These are phyloP conservation scores for Lepus americanus DNA, from an alignment of 2,113 vertebrate species.

Conservation along the genomic window DNA sequence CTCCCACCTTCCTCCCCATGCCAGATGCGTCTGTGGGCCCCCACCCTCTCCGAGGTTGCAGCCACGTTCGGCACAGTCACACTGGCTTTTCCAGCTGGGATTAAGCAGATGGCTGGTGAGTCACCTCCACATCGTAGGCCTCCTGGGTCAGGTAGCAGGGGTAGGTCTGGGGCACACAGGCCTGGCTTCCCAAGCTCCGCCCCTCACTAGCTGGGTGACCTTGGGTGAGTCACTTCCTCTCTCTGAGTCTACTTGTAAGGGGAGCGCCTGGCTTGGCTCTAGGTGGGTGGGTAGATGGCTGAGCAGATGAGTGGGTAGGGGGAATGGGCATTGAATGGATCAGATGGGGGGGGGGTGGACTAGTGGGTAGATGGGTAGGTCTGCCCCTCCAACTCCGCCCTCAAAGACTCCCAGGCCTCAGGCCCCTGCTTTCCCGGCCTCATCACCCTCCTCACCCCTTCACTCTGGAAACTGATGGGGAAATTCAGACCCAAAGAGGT, in stretches of 20 bases:
- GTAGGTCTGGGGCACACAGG: not conserved
- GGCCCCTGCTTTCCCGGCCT: not conserved
- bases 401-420: not conserved
- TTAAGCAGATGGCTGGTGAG: conserved; percentile 30
- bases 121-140: conserved; percentile 20
- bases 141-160: not conserved
- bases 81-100: conserved; percentile 68
- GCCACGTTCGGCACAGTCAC: not conserved
- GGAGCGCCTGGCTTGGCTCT: no score
- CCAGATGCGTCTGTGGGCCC: not conserved
- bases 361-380: no score
- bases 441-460: not conserved
- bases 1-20: not conserved
- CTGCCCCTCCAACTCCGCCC: not conserved
- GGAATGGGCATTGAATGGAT: no score
- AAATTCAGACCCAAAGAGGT: not conserved
- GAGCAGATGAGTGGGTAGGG: no score
- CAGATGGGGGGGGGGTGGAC: no score
- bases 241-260: not conserved
- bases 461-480: not conserved
- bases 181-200: not conserved
- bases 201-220: not conserved
- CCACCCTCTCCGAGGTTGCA: not conserved
- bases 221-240: not conserved
- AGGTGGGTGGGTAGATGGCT: no score